phyloP scores from a whole-genome alignment of 2,888 invertebrate genomes.

The Tetanocera ferruginea region DNA sequence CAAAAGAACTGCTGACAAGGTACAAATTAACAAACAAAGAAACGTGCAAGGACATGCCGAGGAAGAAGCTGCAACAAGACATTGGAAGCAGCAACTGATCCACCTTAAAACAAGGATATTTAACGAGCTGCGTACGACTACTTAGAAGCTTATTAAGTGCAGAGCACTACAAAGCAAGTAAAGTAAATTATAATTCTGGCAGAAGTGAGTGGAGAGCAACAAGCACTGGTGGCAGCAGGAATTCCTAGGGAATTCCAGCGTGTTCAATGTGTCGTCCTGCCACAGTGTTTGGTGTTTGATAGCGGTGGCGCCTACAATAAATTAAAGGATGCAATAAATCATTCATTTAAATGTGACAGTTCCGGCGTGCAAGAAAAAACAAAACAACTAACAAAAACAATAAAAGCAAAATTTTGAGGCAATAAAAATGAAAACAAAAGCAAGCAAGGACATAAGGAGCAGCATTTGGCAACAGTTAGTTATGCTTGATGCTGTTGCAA shows the following conservation, averaged over 20 bases:
- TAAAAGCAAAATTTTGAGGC: background rate
- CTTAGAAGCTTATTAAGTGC: slow-evolving; percentile 62
- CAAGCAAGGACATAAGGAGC: background rate
- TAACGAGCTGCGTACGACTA: slow-evolving; percentile 41
- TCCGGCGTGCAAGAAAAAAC: slow-evolving; percentile 52
- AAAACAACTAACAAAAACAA: background rate
- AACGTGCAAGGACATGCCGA: background rate
- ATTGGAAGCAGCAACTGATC: background rate
- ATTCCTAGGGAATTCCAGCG: background rate
- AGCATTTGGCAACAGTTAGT: background rate
- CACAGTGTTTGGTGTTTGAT: background rate
- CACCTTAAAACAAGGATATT: background rate
- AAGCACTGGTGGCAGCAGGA: background rate
- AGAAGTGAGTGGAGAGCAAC: slow-evolving; percentile 45
- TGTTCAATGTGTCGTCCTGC: background rate
- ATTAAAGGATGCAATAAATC: slow-evolving; percentile 62
- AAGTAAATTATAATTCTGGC: slow-evolving; percentile 57
- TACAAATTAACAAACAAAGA: slow-evolving; percentile 28
- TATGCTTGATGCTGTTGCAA: background rate
- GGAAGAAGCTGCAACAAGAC: background rate
- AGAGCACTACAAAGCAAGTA: slow-evolving; percentile 54
- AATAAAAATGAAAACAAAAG: background rate
- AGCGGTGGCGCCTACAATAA: slow-evolving; percentile 52
- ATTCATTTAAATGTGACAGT: slow-evolving; percentile 66
- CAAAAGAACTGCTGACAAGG: slow-evolving; percentile 15